Evolutionary conservation across 2,113 vertebrate species (phyloP), one percentile per base, ranked within the genome.

Genomic region (Podarcis raffonei): DNA sequence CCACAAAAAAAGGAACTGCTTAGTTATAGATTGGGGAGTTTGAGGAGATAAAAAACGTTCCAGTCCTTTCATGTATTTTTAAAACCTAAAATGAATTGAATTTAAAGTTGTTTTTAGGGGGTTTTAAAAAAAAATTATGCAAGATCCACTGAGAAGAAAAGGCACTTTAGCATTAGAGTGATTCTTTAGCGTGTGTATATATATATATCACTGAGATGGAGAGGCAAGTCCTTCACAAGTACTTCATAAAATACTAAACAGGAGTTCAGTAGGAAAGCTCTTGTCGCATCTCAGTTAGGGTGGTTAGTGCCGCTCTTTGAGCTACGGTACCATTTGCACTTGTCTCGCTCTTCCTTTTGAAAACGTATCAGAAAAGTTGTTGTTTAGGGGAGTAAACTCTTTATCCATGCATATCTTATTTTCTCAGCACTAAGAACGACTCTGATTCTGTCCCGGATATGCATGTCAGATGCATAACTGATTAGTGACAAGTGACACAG

Each of bases 401-500:
- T 62, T 95, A 91, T 83, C 94, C 94, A 92, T 95, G 95, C 95
- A 94, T 95, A 95, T 94, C 95, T 94, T 93, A 95, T 93, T 93
- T 90, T 92, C 94, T 80, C 30, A 53, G 94, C 95, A 94, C 95
- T 96, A 96, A 94, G 94, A 96, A 94, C 91, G 95, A 94, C 95
- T 94, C 94, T 89, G 94, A 94, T 94, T 91, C 96, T 93, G 88
- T 92, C 90, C 94, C 94, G 91, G 95, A 95, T 93, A 94, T 59
- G 91, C 95, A 93, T 95, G 95, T 97, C 96, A 95, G 95, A 97
- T 95, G 96, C 94, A 92, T 94, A 95, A 96, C 95, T 95, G 95
- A 95, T 96, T 95, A 96, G 96, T 95, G 96, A 96, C 97, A 97
- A 96, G 95, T 97, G 95, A 96, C 96, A 97, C 89, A 93, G 95